Base-by-base conservation (phyloP, 2,113 vertebrate genomes). In the Callaeas wilsoni region DNA sequence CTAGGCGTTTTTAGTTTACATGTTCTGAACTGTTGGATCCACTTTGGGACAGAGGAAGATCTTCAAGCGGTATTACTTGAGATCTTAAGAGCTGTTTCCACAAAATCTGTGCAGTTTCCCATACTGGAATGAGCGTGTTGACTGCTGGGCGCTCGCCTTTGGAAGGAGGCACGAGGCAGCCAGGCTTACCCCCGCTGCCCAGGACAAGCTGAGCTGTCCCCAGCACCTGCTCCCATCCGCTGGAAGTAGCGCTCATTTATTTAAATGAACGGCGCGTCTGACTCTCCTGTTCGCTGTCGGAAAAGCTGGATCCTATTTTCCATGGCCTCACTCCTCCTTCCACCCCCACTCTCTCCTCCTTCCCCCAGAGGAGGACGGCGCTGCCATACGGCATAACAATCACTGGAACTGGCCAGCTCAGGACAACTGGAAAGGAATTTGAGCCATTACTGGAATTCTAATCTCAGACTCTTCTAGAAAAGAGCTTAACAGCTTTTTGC, bases 391-490 rank as follows among this genome's bases (percentile, higher is more conserved):
- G 90, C 95, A 65, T 30, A 87, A 90, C 95, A 70, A 84, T 82
- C 93, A 5, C 87, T 96, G 84, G 22, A 82, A 93, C 89, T 96
- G 96, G 97, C 96, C 96, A 96, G 96, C 89, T 96, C 93, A 88
- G 96, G 96, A 97, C 97, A 97, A 96, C 92, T 96, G 83, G 91
- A 97, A 97, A 98, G 97, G 98, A 98, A 98, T 98, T 97, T 63
- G 94, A 98, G 97, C 96, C 98, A 98, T 98, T 97, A 97, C 98
- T 98, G 98, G 98, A 98, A 98, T 98, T 98, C 97, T 97, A 97
- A 97, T 98, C 97, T 92, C 87, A 97, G 97, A 98, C 97, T 91
- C 94, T 96, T 97, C 96, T 96, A 90, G 50, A 97, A 97, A 97
- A 97, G 96, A 91, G 91, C 92, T 94, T 95, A 97, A 93, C 96